Base-by-base conservation (phyloP, 2,797 vertebrate genomes). In the Trematocara caparti region DNA sequence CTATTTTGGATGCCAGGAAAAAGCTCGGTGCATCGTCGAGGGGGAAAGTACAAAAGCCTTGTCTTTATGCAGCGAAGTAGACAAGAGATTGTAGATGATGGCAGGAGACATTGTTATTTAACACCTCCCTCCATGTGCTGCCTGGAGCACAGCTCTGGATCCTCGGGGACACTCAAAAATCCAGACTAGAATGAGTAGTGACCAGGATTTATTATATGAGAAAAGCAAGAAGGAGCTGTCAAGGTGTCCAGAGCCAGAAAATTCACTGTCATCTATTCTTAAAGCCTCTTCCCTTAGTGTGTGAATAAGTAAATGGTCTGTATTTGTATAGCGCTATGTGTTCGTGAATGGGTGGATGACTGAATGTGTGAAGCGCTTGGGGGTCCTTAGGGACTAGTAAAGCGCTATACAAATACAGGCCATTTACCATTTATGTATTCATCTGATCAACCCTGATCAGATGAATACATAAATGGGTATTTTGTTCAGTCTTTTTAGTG, bases 91-190 rank as follows among this genome's bases (percentile, higher is more conserved):
- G 73, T 74, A 79, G 86, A 86, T 45, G 51, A 81, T 80, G 87
- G 73, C 81, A 83, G 86, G 51, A 88, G 90, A 83, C 53, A 27
- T 57, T 72, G 76, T 76, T 79, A 78, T 84, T 89, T 75, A 80
- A 64, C 43, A 79, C 51, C 45, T 21, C 34, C 51, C 51, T 15
- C 21, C 4, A 43, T 40, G 77, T 85, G 79, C 72, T 59, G 75
- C 84, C 75, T 19, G 73, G 50, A 79, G 73, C 55, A 15, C 40
- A 80, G 77, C 72, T 80, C 6, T 38, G 57, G 30, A 81, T 83
- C 71, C 47, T 36, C 14, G 2, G 53, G 47, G 73, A 73, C 3
- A 34, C 30, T 80, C 48, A 76, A 38, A 73, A 73, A 81, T 64
- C 59, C 36, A 6, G 79, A 62, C 30, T 76, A 6, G 81, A 81